Evolutionary conservation across 2,888 invertebrate species (phyloP), one percentile per base, ranked within the genome.

Genomic region (Lissonota sp.): DNA sequence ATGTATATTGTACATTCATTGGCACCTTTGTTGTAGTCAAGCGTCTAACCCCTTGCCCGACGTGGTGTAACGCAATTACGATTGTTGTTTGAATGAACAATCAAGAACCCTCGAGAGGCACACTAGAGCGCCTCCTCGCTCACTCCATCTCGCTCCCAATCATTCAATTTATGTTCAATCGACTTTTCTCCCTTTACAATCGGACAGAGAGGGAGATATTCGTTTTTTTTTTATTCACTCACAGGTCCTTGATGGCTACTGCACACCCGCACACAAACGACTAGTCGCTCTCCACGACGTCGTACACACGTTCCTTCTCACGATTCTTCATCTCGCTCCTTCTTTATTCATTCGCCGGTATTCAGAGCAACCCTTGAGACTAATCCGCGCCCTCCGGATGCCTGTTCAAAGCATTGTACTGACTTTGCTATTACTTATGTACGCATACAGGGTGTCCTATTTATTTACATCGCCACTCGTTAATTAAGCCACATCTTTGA

Each of bases 41-140:
- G 70, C 71, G 75, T 8, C 53, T 57, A 60, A 63, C 71, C 81
- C 79, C 82, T 58, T 77, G 71, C 71, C 73, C 84, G 86, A 86
- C 85, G 88, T 88, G 90, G 88, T 88, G 90, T 92, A 92, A 92
- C 91, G 92, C 91, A 92, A 92, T 92, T 92, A 92, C 92, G 91
- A 92, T 92, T 92, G 92, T 92, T 92, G 91, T 92, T 92, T 92
- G 92, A 92, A 92, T 92, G 92, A 92, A 92, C 92, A 92, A 92
- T 92, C 92, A 92, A 92, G 92, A 91, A 90, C 92, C 92, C 92
- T 92, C 91, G 90, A 92, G 87, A 86, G 88, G 88, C 88, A 70
- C 78, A 71, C 73, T 64, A 53, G 66, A 7, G 46, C 39, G 58
- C 64, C 53, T 12, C 49, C 49, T 40, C 58, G 46, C 14, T 55